Percentiles rank a stretch among this genome's conserved stretches.
Evolutionary conservation across 2,888 invertebrate genomes (phyloP).

Genomic region (Aromia moschata): DNA sequence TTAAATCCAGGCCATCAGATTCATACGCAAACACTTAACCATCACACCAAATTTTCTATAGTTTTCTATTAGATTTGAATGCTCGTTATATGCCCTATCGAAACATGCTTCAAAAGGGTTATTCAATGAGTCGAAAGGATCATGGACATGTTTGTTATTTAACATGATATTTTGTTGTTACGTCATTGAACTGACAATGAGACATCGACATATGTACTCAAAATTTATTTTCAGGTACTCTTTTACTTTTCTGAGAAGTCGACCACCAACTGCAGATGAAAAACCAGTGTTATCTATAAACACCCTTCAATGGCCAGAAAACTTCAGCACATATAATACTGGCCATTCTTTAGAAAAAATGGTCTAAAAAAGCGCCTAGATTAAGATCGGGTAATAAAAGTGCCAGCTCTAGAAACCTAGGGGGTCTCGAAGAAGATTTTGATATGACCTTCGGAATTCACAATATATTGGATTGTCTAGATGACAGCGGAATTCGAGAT

Average conservation of each 20-base stretch:
- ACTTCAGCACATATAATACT: conserved; percentile 50
- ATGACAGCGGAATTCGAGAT: conserved; percentile 20
- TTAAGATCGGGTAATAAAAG: conserved; percentile 49
- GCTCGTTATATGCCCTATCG: no score
- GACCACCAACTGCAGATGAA: conserved; percentile 13
- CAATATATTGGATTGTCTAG: conserved; percentile 32
- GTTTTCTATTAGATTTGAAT: no score
- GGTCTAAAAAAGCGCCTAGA: conserved; percentile 56
- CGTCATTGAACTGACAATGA: no score
- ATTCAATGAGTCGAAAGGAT: no score
- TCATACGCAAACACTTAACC: no score
- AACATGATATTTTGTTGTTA: no score
- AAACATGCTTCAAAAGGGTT: no score
- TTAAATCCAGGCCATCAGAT: no score
- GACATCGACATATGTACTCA: no score
- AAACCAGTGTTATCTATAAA: conserved; percentile 45
- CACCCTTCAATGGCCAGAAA: conserved; percentile 52
- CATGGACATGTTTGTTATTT: no score
- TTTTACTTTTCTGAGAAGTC: conserved; percentile 31
- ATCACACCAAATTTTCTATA: no score
- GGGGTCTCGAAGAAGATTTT: conserved; percentile 31
- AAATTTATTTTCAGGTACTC: no score
- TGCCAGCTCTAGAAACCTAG: not conserved
- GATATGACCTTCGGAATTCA: conserved; percentile 35
- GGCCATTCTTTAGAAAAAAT: conserved; percentile 55